Percentiles rank a stretch among this genome's conserved stretches.
Conservation (phyloP, 2,797 vertebrate species). For the Hozukius guyotensis region DNA sequence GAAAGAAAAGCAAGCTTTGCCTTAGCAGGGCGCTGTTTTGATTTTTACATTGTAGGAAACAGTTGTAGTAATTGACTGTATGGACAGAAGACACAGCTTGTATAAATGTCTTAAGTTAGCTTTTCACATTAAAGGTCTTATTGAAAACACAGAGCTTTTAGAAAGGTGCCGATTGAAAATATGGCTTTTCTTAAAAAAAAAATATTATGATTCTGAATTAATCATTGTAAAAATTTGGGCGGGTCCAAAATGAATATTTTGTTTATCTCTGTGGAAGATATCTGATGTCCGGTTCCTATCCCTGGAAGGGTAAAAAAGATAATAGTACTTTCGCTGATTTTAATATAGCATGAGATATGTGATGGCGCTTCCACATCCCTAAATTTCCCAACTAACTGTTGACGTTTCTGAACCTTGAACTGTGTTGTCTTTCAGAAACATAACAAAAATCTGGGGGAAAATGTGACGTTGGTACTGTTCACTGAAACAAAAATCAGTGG, state of each 20-base stretch:
- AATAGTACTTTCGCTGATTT: background rate
- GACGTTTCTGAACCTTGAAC: background rate
- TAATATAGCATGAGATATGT: background rate
- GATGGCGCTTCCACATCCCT: background rate
- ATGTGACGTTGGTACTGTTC: background rate
- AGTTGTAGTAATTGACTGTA: background rate
- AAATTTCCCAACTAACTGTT: background rate
- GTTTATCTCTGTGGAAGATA: too few species aligned
- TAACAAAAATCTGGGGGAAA: background rate
- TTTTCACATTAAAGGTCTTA: background rate
- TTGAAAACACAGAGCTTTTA: too few species aligned
- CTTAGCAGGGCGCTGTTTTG: background rate
- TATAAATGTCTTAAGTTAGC: background rate
- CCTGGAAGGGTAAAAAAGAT: background rate
- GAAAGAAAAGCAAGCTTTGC: conserved; percentile 17
- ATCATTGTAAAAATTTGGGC: too few species aligned
- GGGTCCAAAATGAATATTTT: too few species aligned
- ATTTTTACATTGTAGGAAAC: background rate
- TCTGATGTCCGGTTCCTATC: background rate
- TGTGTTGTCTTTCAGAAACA: background rate
- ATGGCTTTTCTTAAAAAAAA: too few species aligned
- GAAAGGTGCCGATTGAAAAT: too few species aligned
- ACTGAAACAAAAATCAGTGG: background rate
- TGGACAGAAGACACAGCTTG: background rate
- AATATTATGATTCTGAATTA: too few species aligned